These are phyloP conservation scores for Procambarus virginalis DNA, from an alignment of 1,140 invertebrate genomes.

Conservation along the genomic window DNA sequence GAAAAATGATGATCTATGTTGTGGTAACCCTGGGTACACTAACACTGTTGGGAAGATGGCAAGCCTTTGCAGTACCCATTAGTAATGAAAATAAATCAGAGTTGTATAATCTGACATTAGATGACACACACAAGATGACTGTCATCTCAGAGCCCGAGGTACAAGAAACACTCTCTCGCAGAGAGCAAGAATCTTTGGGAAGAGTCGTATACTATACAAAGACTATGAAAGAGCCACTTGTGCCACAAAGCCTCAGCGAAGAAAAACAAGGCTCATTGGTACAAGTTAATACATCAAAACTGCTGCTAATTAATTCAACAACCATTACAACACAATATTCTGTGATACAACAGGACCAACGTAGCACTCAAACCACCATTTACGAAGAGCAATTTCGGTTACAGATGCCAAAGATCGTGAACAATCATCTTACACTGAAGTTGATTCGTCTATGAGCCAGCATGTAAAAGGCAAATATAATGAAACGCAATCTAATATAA, in stretches of 20 bases:
- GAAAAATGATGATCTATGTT: constrained; percentile 1
- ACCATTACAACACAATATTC: neutral
- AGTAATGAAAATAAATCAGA: neutral
- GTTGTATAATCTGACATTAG: neutral
- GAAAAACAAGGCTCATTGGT: too few species aligned
- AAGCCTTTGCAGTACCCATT: neutral
- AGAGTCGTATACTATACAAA: neutral
- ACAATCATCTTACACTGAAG: neutral
- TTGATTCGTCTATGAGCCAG: too few species aligned
- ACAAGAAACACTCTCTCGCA: neutral
- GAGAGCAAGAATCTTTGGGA: neutral
- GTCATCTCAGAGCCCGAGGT: neutral
- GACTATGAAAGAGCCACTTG: neutral
- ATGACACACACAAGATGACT: neutral
- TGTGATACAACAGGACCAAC: neutral
- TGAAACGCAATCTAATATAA: neutral
- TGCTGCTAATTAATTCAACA: neutral
- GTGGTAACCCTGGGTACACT: neutral
- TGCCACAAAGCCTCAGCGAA: neutral
- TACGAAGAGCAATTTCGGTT: neutral
- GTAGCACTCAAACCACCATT: neutral
- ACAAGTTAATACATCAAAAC: neutral
- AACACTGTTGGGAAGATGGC: neutral
- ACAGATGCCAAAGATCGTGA: neutral
- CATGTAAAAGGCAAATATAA: neutral